Percentiles rank a stretch among this genome's conserved stretches.
phyloP scores from a whole-genome alignment of 30 jellyfish, hydroid and myxozoan genomes.

The Turritopsis dohrnii region DNA sequence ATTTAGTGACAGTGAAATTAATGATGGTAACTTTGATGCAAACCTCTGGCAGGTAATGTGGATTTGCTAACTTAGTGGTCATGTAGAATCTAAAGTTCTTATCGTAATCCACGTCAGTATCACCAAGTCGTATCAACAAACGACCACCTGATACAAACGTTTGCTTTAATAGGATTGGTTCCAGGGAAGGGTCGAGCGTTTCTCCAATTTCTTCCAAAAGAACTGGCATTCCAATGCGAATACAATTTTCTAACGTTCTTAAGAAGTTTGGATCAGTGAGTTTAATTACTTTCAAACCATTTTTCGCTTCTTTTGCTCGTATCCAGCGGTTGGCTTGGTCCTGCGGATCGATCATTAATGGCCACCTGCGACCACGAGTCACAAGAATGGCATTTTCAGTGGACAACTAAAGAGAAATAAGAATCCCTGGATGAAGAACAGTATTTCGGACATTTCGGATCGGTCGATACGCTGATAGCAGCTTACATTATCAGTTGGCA shows the following conservation, averaged over 20 bases:
- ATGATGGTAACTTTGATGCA: slow-evolving; percentile 93
- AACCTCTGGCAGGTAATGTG: slow-evolving; percentile 93
- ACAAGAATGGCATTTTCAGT: slow-evolving; percentile 91
- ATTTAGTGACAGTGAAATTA: slow-evolving; percentile 84
- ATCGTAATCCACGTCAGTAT: slow-evolving; percentile 85
- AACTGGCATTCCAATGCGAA: slow-evolving; percentile 88
- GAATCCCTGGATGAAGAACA: too few relatives aligned
- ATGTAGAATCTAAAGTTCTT: slow-evolving; percentile 82
- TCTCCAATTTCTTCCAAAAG: slow-evolving; percentile 87
- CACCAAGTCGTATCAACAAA: slow-evolving; percentile 88
- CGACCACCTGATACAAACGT: slow-evolving; percentile 94
- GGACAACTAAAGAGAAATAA: slow-evolving; percentile 45
- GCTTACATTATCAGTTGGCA: slow-evolving; percentile 83
- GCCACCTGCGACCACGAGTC: slow-evolving; percentile 92
- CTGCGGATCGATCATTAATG: slow-evolving; percentile 97
- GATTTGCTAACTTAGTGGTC: slow-evolving; percentile 93
- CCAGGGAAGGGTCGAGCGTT: slow-evolving; percentile 88
- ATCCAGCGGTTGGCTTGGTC: slow-evolving; percentile 97
- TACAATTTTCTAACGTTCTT: slow-evolving; percentile 82
- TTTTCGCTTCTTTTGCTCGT: slow-evolving; percentile 60
- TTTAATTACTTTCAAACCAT: slow-evolving; percentile 76
- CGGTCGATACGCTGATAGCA: neutral
- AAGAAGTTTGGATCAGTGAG: slow-evolving; percentile 67
- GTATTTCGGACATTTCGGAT: too few relatives aligned
- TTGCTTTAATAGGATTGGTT: slow-evolving; percentile 81